Evolutionary conservation across 2,888 invertebrate genomes (phyloP), one percentile per base, ranked within the genome.

Genomic region (Conomelus anceps): DNA sequence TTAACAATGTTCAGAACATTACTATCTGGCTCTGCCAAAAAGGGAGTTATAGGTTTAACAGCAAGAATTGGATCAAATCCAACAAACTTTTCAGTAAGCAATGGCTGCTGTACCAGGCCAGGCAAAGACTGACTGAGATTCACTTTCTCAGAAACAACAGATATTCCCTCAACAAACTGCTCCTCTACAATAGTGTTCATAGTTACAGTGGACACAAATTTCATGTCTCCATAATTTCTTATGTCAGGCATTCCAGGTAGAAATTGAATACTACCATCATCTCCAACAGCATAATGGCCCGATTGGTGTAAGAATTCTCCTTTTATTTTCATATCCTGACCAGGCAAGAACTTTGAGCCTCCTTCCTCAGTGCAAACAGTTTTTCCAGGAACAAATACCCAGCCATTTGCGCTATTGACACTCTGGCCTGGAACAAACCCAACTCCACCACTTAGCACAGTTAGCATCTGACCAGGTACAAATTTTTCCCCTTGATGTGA

Each of bases 381-480:
- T 93, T 97, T 96, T 23, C 97, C 97, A 0, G 97, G 96, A 91
- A 97, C 96, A 93, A 97, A 97, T 88, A 95, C 93, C 23, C 95
- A 95, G 0, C 96, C 96, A 90, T 96, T 95, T 87, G 95, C 95
- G 0, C 95, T 96, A 90, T 95, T 95, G 90, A 96, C 94, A 0
- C 96, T 96, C 93, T 96, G 96, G 7, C 96, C 97, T 0, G 96
- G 95, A 0, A 95, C 94, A 92, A 96, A 96, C 92, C 95, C 95
- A 0, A 94, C 94, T 4, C 95, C 96, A 87, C 94, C 94, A 92
- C 95, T 94, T 0, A 96, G 95, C 91, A 96, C 95, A 0, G 96
- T 96, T 92, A 96, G 95, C 91, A 95, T 95, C 93, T 96, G 96
- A 4, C 97, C 97, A 3, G 96, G 96, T n/a, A 97, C 96, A 92